Evolutionary conservation across 1,140 invertebrate genomes (phyloP), one percentile per base, ranked within the genome.

Genomic region (Zophobas atratus): DNA sequence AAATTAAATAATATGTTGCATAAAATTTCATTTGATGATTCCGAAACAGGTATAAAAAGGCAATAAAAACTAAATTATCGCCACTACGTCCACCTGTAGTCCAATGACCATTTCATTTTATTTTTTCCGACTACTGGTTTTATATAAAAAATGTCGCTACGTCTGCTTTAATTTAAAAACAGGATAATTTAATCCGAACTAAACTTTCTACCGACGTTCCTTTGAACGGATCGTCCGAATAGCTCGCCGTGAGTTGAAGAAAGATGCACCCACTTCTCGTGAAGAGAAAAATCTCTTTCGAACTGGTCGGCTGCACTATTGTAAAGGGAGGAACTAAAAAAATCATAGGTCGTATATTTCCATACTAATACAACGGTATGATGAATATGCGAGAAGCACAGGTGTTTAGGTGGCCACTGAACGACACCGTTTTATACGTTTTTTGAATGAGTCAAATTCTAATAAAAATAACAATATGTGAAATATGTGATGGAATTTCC

Each of bases 121-220:
- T 83, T 82, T 80, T 76, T 81, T 77, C 79, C 81, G 84, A 85
- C 84, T 85, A 85, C 84, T 85, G 84, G 84, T 85, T 85, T 85
- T 85, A 82, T 84, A 84, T 84, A 83, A 85, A 84, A 84, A 81
- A 77, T 82, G 82, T 82, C 80, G 81, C 80, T 82, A 79, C 82
- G 81, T 82, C 83, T 72, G 76, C 78, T 80, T 84, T 84, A 84
- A 84, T 84, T 85, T 84, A 82, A 84, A 84, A 83, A 84, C 83
- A 84, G 82, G 83, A 80, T 67, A 67, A 67, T 67, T 67, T 67
- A 67, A 67, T 67, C 43, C 60, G 20, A 67, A 67, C 6, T 77
- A 67, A 67, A 67, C 8, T 43, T 67, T 67, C 4, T 32, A 32
- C n/a, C 1, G 60, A 67, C 60, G 39, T 67, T 1, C 43, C 43